These are phyloP conservation scores for Brachymystax lenok DNA, from an alignment of 2,797 vertebrate genomes.

Conservation along the genomic window DNA sequence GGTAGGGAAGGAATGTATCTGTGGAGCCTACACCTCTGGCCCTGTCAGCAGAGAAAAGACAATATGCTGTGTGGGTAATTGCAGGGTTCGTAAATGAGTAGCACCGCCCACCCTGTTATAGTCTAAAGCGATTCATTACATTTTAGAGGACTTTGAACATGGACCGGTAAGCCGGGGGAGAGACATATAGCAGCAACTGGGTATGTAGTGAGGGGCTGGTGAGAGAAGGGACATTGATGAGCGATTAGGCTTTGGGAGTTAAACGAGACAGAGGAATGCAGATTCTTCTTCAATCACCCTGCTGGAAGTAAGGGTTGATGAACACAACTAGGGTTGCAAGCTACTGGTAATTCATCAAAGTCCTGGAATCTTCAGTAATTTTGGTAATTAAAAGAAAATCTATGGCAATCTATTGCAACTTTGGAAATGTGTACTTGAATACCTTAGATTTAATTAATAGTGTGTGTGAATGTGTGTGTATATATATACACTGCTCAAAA, in stretches of 20 bases:
- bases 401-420: too few relatives aligned
- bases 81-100: conserved; percentile 41
- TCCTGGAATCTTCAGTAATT: too few relatives aligned
- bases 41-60: conserved; percentile 31
- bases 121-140: conserved; percentile 39
- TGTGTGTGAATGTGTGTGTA: too few relatives aligned
- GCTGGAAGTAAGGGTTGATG: conserved; percentile 25
- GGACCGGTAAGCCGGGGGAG: conserved; percentile 22
- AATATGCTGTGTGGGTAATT: conserved; percentile 42
- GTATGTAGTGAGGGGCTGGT: conserved; percentile 31
- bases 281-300: conserved; percentile 45
- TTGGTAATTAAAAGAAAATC: too few relatives aligned
- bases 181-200: conserved; percentile 37
- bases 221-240: conserved; percentile 23
- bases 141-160: conserved; percentile 48
- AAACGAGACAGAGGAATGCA: conserved; percentile 60
- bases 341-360: too few relatives aligned
- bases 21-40: conserved; percentile 17
- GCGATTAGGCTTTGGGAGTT: conserved; percentile 28
- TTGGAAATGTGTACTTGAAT: too few relatives aligned
- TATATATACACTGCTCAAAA: too few relatives aligned
- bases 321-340: conserved; percentile 29
- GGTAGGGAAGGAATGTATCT: conserved; percentile 44
- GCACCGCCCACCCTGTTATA: conserved; percentile 27
- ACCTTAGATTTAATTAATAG: too few relatives aligned